Percentiles rank a stretch among this genome's conserved stretches.
These are phyloP conservation scores for Drosophila peninsularis DNA, from an alignment of 2,888 invertebrate species.

Conservation along the genomic window DNA sequence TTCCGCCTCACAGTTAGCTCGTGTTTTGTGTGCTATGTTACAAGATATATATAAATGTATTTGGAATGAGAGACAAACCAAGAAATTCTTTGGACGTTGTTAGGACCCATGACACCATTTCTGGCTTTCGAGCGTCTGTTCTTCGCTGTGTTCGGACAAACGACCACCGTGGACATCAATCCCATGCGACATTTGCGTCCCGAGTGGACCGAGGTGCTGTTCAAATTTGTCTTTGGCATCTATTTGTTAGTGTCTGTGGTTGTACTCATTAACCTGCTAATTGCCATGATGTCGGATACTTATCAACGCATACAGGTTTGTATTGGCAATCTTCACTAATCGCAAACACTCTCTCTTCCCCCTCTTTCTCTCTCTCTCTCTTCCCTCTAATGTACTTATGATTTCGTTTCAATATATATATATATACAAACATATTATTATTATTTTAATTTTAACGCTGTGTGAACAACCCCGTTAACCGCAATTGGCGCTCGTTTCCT, in stretches of 20 bases:
- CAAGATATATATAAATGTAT: background rate
- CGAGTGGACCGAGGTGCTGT: slow-evolving; percentile 93
- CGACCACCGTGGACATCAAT: slow-evolving; percentile 93
- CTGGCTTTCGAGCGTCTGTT: slow-evolving; percentile 98
- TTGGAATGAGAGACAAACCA: slow-evolving; percentile 28
- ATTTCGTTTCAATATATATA: slow-evolving; percentile 10
- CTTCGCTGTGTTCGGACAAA: slow-evolving; percentile 98
- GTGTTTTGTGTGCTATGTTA: slow-evolving; percentile 27
- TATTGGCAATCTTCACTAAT: slow-evolving; percentile 83
- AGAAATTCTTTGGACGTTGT: slow-evolving; percentile 38
- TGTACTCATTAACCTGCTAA: slow-evolving; percentile 98
- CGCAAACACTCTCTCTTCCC: slow-evolving; percentile 68
- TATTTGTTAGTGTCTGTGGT: slow-evolving; percentile 99
- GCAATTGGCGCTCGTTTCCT: slow-evolving; percentile 41
- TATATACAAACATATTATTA: slow-evolving; percentile 2
- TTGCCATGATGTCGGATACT: slow-evolving; percentile 99
- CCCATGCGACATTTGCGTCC: slow-evolving; percentile 90
- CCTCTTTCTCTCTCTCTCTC: slow-evolving; percentile 58
- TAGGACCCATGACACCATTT: slow-evolving; percentile 90
- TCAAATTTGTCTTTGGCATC: slow-evolving; percentile 96
- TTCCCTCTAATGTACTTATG: slow-evolving; percentile 1
- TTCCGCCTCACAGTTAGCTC: slow-evolving; percentile 43
- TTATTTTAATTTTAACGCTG: slow-evolving; percentile 14
- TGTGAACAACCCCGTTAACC: slow-evolving; percentile 60
- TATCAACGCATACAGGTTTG: slow-evolving; percentile 99